Conservation (phyloP, 2,113 vertebrate genomes). For the Lophura nycthemera region DNA sequence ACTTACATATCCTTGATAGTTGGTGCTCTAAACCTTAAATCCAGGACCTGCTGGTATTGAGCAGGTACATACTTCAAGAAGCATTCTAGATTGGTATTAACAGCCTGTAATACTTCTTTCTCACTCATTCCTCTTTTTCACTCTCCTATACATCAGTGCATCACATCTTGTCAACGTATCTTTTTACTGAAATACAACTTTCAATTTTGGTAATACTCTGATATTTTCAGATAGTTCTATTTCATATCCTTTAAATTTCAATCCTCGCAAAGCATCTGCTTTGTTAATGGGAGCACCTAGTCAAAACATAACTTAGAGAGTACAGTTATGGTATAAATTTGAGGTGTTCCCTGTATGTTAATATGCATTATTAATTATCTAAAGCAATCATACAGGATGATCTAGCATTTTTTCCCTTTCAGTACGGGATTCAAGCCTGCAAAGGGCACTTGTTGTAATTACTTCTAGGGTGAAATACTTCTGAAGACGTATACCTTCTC, state of each 20-base stretch:
- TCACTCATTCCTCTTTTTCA: background rate
- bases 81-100: background rate
- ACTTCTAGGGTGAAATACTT: background rate
- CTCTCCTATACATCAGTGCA: background rate
- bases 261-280: background rate
- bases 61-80: background rate
- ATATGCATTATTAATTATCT: background rate
- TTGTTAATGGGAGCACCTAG: accelerated
- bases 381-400: background rate
- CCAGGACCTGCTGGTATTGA: background rate
- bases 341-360: background rate
- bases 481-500: background rate
- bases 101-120: background rate
- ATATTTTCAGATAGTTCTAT: background rate
- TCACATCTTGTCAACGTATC: background rate
- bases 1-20: background rate
- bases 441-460: background rate
- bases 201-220: background rate
- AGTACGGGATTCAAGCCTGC: background rate
- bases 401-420: background rate
- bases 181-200: background rate
- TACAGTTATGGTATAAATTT: background rate
- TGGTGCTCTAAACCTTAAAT: background rate
- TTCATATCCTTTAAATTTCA: background rate
- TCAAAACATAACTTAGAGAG: background rate